Percentiles rank a stretch among this genome's conserved stretches.
Conservation (phyloP, 1,140 invertebrate genomes). For the Drosophila truncata region DNA sequence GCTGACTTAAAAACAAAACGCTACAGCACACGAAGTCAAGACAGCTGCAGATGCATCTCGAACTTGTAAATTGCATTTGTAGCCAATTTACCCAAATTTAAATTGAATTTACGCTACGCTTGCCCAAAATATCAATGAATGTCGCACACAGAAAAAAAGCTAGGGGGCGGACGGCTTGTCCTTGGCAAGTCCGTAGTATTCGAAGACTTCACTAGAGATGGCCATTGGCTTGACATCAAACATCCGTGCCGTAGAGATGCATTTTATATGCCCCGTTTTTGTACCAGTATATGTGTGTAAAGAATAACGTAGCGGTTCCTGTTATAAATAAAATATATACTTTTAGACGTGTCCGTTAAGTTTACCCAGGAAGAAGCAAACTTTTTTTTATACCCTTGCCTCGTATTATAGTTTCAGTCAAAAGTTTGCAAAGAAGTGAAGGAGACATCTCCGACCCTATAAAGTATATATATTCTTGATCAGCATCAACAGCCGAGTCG, state of each 20-base stretch:
- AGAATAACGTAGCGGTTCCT: not conserved
- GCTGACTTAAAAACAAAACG: conserved; percentile 4
- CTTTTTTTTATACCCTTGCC: too few species aligned
- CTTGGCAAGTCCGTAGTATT: conserved; percentile 9
- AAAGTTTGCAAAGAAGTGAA: too few species aligned
- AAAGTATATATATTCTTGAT: too few species aligned
- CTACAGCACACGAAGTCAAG: conserved; percentile 52
- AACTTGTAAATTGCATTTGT: conserved; percentile 80
- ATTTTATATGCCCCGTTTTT: not conserved
- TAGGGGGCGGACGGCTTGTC: conserved; percentile 24
- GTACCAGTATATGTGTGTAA: not conserved
- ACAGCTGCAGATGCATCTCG: conserved; percentile 55
- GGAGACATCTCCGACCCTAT: too few species aligned
- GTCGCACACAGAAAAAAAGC: conserved; percentile 49
- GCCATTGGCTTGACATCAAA: conserved; percentile 1
- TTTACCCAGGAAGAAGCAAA: not conserved
- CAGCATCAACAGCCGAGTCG: too few species aligned
- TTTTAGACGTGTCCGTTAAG: not conserved
- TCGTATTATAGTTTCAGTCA: too few species aligned
- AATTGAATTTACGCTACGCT: conserved; percentile 81
- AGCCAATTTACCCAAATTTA: conserved; percentile 81
- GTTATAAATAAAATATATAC: not conserved
- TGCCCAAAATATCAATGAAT: conserved; percentile 80
- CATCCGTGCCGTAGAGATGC: not conserved
- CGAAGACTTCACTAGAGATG: conserved; percentile 13